These are phyloP conservation scores for Silurus meridionalis DNA, from an alignment of 2,113 vertebrate species.

Conservation along the genomic window DNA sequence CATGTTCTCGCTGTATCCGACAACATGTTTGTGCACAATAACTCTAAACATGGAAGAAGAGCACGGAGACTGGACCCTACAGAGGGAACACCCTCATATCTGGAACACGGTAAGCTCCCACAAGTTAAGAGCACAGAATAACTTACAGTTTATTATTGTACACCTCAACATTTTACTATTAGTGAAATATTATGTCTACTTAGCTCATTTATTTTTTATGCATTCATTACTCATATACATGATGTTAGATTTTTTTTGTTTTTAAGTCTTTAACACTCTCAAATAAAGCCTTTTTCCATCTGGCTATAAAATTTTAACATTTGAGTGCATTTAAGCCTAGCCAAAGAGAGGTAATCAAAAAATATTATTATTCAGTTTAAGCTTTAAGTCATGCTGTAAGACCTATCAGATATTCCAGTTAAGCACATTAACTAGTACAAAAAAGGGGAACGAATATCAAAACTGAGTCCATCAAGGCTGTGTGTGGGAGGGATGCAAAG, in stretches of 20 bases:
- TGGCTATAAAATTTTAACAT: neutral
- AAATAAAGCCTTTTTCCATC: neutral
- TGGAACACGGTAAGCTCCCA: constrained; percentile 69
- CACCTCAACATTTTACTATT: neutral
- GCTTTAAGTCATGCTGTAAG: neutral
- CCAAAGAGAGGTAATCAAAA: neutral
- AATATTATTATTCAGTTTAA: neutral
- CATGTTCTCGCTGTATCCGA: constrained; percentile 75
- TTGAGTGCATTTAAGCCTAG: neutral
- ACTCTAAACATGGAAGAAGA: constrained; percentile 76
- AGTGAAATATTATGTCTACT: neutral
- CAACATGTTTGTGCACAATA: constrained; percentile 80
- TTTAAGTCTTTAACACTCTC: neutral
- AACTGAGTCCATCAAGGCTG: neutral
- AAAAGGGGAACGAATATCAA: neutral
- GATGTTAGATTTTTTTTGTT: neutral
- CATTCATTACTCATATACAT: neutral
- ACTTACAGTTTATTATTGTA: neutral
- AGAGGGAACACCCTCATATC: constrained; percentile 72
- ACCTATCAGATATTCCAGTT: neutral
- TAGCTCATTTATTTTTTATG: neutral
- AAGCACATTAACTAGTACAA: constrained; percentile 11
- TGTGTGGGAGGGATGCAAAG: neutral
- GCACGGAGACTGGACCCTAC: constrained; percentile 73
- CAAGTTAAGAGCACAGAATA: neutral